Evolutionary conservation across 1,140 invertebrate species (phyloP).

Genomic region (Homalodisca vitripennis): DNA sequence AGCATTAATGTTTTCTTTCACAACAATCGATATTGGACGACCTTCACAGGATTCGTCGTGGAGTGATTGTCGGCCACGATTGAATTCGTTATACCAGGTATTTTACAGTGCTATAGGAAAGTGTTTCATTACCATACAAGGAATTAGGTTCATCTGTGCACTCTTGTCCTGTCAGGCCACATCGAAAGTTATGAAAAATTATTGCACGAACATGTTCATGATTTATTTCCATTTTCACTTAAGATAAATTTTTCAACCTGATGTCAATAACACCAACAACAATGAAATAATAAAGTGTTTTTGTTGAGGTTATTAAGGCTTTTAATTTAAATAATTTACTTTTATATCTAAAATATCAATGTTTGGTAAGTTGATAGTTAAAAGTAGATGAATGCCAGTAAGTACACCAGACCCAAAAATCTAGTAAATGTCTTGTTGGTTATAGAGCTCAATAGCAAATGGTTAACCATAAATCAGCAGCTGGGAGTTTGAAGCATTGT

Average conservation of each 20-base stretch:
- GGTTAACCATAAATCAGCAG: no score
- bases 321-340: no score
- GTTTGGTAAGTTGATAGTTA: no score
- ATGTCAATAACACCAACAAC: slow-evolving; percentile 22
- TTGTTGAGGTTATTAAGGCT: slow-evolving; percentile 13
- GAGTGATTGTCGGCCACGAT: slow-evolving; percentile 35
- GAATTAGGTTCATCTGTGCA: slow-evolving; percentile 33
- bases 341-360: no score
- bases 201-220: slow-evolving; percentile 28
- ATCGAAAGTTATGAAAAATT: slow-evolving; percentile 34
- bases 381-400: no score
- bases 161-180: slow-evolving; percentile 34
- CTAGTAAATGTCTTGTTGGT: no score
- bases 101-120: slow-evolving; percentile 32
- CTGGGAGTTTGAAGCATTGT: no score
- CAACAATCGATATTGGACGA: slow-evolving; percentile 40
- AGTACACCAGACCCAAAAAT: no score
- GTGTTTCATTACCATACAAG: slow-evolving; percentile 28
- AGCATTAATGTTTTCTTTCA: slow-evolving; percentile 41
- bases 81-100: slow-evolving; percentile 35
- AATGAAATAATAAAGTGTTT: neutral
- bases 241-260: slow-evolving; percentile 8
- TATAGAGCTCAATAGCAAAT: no score
- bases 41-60: slow-evolving; percentile 39
- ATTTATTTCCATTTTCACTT: slow-evolving; percentile 16